A percentile compares a stretch with the other conserved stretches of the same genome.
Evolutionary conservation across 2,797 vertebrate species (phyloP).

Genomic region (Pangasius mekongensis): DNA sequence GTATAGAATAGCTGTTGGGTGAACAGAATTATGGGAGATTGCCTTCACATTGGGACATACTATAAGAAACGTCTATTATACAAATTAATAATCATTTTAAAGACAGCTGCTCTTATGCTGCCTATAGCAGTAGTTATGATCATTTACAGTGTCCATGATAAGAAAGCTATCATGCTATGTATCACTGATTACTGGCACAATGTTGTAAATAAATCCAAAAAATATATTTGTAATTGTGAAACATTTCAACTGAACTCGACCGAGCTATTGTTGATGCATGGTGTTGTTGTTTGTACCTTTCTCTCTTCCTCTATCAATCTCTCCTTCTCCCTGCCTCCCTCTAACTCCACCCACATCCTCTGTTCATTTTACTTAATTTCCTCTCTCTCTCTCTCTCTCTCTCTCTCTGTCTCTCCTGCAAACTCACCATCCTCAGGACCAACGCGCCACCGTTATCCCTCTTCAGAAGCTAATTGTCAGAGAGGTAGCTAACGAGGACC

Average conservation of each 20-base stretch:
- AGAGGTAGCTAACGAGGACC: slow-evolving; percentile 96
- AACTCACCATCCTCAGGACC: slow-evolving; percentile 78
- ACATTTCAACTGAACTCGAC: neutral
- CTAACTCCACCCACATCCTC: slow-evolving; percentile 43
- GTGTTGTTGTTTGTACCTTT: neutral
- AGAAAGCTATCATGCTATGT: neutral
- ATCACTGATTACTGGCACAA: neutral
- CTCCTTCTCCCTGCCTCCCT: neutral
- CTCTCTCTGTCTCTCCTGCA: slow-evolving; percentile 11
- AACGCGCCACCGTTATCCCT: slow-evolving; percentile 94
- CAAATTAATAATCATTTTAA: neutral
- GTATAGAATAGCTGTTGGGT: neutral
- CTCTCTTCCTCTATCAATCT: slow-evolving; percentile 1
- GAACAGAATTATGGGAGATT: neutral
- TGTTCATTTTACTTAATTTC: slow-evolving; percentile 22
- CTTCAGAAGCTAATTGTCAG: slow-evolving; percentile 95
- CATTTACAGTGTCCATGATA: neutral
- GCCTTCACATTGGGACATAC: too few species aligned
- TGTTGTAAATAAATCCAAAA: neutral
- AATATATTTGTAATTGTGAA: neutral
- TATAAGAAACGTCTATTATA: neutral
- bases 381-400: slow-evolving; percentile 24
- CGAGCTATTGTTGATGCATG: neutral
- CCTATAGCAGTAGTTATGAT: neutral
- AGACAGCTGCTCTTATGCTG: neutral